Base-by-base conservation (phyloP, 2,888 invertebrate genomes). In the Pandemis cinnamomeana region DNA sequence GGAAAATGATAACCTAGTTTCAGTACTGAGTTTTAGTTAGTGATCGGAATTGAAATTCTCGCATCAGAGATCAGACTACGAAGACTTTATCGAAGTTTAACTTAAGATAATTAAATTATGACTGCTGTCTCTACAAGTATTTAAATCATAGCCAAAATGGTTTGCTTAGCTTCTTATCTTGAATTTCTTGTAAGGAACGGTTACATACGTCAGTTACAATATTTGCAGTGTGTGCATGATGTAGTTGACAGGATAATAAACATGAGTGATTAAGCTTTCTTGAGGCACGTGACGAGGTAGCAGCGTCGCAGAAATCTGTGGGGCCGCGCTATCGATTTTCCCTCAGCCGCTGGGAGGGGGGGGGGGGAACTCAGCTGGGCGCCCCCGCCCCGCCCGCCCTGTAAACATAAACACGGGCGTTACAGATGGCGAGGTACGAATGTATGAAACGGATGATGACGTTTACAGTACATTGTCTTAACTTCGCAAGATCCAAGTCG, bases 391-490 rank as follows among this genome's bases (percentile, higher is more conserved):
- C 44, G 77, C 83, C 89, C 90, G 66, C 70, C 76, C 78, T 89
- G 91, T 91, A 93, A 92, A 92, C 92, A 92, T 91, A 93, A 93
- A 93, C 93, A 92, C 91, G 86, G 87, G 87, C 84, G 72, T 66
- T 74, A 74, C 74, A 74, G 74, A 74, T 73, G 73, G 51, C 70
- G 71, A 67, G 67, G 74, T 67, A 67, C 44, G 46, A 75, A 48
- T 66, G 58, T 58, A 68, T 53, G 67, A 15, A 48, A 27, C 62
- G 48, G 20, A 53, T 53, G 67, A 55, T 55, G 67, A 67, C 53
- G 64, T 27, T 62, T n/a, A 42, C 42, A 62, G 42, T 62, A 62
- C n/a, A 58, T 27, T 58, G 58, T 58, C 58, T 58, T 58, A 27
- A 58, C 27, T 8, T 55, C 7, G 27, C 27, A 58, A 58, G 58